A percentile compares a stretch with the other conserved stretches of the same genome.
These are phyloP conservation scores for Nibea albiflora DNA, from an alignment of 2,113 vertebrate species.

Conservation along the genomic window DNA sequence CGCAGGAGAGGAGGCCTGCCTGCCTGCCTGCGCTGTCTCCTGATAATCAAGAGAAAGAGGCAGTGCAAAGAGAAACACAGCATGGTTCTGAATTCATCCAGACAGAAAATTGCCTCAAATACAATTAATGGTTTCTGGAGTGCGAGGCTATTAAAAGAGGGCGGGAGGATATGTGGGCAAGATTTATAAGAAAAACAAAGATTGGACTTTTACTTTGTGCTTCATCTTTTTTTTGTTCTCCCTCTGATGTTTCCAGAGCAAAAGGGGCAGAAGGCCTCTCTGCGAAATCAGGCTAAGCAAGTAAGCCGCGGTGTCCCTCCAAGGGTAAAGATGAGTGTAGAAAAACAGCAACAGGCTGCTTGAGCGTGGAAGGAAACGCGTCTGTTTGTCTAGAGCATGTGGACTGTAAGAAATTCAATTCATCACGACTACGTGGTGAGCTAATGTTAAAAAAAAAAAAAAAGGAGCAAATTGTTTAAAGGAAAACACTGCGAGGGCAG, in stretches of 20 bases:
- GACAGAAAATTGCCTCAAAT: constrained; percentile 32
- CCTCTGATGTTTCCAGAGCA: background rate
- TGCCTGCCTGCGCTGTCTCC: constrained; percentile 3
- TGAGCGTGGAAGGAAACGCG: background rate
- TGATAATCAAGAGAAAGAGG: constrained; percentile 26
- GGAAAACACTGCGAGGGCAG: background rate
- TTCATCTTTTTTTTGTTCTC: background rate
- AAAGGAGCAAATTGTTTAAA: background rate
- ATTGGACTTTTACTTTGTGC: background rate
- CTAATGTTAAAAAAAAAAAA: too few relatives aligned
- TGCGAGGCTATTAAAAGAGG: background rate
- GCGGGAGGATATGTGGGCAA: background rate
- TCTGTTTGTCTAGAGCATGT: background rate
- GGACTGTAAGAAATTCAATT: background rate
- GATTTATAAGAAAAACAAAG: background rate
- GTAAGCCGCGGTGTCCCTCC: background rate
- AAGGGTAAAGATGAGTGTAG: background rate
- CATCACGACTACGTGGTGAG: background rate
- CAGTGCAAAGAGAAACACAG: constrained; percentile 13
- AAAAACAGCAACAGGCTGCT: background rate
- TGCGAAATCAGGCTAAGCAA: constrained; percentile 9
- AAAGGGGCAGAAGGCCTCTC: constrained; percentile 18
- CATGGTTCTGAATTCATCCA: constrained; percentile 11
- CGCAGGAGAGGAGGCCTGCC: constrained; percentile 35
- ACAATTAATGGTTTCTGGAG: constrained; percentile 3